Evolutionary conservation across 2,888 invertebrate species (phyloP).

Genomic region (Conus canariensis): DNA sequence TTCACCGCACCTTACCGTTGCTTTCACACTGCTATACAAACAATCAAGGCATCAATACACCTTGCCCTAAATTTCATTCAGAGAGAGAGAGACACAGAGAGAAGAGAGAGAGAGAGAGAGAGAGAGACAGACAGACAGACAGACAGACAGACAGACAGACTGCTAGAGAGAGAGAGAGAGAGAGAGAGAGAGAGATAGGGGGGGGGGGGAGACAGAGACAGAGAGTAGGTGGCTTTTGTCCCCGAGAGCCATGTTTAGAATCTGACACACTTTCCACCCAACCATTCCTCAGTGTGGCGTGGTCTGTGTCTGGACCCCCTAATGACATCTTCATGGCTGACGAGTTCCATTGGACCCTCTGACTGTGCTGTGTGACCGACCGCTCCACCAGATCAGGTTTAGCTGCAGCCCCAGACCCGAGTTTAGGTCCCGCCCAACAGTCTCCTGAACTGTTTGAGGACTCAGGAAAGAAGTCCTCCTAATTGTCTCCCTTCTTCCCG

Average conservation of each 20-base stretch:
- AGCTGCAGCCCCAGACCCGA: background rate
- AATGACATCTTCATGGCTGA: slow-evolving; percentile 19
- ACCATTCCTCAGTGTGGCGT: background rate
- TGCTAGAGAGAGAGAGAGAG: background rate
- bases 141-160: background rate
- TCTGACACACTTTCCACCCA: background rate
- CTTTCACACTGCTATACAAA: no score
- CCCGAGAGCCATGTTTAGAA: background rate
- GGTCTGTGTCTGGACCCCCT: background rate
- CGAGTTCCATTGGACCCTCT: slow-evolving; percentile 16
- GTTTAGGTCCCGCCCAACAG: background rate
- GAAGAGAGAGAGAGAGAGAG: background rate
- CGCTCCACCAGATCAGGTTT: background rate
- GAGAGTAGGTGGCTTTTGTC: background rate
- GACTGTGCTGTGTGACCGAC: background rate
- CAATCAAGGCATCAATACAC: no score
- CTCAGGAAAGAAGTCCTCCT: background rate
- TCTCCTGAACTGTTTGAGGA: slow-evolving; percentile 14
- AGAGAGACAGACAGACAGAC: background rate
- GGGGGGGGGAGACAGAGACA: background rate
- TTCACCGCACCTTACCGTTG: no score
- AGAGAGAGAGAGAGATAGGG: background rate
- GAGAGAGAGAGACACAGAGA: background rate
- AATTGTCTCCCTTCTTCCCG: background rate
- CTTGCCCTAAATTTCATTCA: no score